Evolutionary conservation across 2,888 invertebrate species (phyloP).

Genomic region (Brachynemurus nebulosus): DNA sequence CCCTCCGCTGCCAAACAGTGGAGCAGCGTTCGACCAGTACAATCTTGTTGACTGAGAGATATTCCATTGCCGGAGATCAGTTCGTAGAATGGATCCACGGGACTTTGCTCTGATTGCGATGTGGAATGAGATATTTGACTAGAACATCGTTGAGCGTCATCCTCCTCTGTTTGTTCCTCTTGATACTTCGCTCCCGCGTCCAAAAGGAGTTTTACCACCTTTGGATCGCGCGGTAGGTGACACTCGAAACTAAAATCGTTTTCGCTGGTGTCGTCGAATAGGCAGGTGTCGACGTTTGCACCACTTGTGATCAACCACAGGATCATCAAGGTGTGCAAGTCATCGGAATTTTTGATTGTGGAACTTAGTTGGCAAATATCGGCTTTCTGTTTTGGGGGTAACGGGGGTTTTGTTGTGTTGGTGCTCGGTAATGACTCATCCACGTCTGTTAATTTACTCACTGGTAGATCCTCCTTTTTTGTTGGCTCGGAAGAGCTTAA

Average conservation of each 20-base stretch:
- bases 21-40: conserved; percentile 48
- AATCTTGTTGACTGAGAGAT: conserved; percentile 22
- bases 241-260: conserved; percentile 37
- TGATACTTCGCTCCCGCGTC: conserved; percentile 55
- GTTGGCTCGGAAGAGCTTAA: conserved; percentile 6
- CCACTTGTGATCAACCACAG: conserved; percentile 66
- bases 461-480: conserved; percentile 2
- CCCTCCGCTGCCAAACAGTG: conserved; percentile 66
- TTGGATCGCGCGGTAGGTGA: conserved; percentile 52
- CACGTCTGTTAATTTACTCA: no score
- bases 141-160: conserved; percentile 25
- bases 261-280: conserved; percentile 33
- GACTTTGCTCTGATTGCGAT: conserved; percentile 8
- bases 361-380: conserved; percentile 4
- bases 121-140: conserved; percentile 26
- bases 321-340: conserved; percentile 52
- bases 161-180: conserved; percentile 32
- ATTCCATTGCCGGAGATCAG: conserved; percentile 11
- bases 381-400: conserved; percentile 9
- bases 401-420: conserved; percentile 11
- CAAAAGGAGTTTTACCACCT: conserved; percentile 53
- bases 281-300: conserved; percentile 43
- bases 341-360: conserved; percentile 26
- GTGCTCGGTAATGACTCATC: conserved; percentile 12
- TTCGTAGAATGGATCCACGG: conserved; percentile 6